These are phyloP conservation scores for Terrapene triunguis DNA, from an alignment of 2,113 vertebrate species.

Conservation along the genomic window DNA sequence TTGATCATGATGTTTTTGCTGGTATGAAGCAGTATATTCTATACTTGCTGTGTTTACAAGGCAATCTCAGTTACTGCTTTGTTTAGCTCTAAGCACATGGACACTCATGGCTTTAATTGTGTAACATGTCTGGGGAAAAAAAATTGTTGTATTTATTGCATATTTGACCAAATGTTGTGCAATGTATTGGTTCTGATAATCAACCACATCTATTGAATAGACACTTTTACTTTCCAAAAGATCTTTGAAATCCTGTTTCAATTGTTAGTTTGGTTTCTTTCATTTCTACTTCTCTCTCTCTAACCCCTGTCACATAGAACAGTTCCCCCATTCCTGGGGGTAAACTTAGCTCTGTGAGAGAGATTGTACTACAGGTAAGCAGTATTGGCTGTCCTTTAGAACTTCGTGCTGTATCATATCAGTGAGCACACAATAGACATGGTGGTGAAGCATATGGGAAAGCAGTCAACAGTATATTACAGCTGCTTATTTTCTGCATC, in stretches of 20 bases:
- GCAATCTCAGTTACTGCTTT: background rate
- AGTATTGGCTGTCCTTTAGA: background rate
- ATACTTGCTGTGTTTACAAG: background rate
- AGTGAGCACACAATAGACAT: background rate
- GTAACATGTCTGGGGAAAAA: background rate
- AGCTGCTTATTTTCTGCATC: background rate
- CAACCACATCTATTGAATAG: fast-evolving
- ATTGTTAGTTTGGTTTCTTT: background rate
- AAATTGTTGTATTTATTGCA: background rate
- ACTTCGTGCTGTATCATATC: fast-evolving
- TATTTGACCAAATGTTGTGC: background rate
- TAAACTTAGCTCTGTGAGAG: background rate
- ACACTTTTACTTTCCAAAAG: fast-evolving
- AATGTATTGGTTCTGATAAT: background rate
- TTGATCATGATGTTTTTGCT: background rate
- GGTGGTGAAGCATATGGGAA: background rate
- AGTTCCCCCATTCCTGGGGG: background rate
- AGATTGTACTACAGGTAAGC: fast-evolving
- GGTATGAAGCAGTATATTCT: background rate
- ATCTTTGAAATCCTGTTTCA: background rate
- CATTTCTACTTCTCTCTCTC: background rate
- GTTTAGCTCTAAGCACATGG: background rate
- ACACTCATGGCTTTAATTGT: background rate
- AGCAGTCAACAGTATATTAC: background rate
- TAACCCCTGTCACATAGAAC: background rate